Evolutionary conservation across 2,888 invertebrate species (phyloP).

Genomic region (Lasius fuliginosus): DNA sequence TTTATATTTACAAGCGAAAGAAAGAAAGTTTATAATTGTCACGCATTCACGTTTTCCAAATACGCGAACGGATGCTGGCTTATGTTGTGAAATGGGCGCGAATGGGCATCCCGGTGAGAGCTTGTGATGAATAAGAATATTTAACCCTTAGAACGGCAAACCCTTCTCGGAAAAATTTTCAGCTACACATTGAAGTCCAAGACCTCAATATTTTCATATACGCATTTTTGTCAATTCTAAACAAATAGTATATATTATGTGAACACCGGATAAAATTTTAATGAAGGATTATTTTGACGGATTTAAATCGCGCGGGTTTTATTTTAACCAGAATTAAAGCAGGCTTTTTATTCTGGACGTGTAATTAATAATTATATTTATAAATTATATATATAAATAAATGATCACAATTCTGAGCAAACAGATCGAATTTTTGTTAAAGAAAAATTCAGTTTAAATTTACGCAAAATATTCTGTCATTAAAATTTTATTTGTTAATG

Average conservation of each 20-base stretch:
- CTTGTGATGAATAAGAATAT: constrained; percentile 6
- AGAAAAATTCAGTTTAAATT: constrained; percentile 3
- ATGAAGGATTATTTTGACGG: not conserved
- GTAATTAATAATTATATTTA: not conserved
- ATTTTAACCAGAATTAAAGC: not conserved
- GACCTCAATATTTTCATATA: not conserved
- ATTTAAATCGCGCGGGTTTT: not conserved
- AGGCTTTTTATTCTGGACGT: not conserved
- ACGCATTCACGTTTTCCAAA: constrained; percentile 67
- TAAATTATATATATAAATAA: not conserved
- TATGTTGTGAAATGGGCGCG: constrained; percentile 28
- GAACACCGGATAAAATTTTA: not conserved
- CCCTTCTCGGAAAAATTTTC: constrained; percentile 18
- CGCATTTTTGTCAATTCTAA: not conserved
- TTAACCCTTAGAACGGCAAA: constrained; percentile 28
- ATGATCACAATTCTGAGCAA: not conserved
- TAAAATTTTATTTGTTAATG: constrained; percentile 3
- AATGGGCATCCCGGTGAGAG: constrained; percentile 8
- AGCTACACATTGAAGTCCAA: not conserved
- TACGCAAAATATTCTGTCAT: not conserved
- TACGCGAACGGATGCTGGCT: constrained; percentile 38
- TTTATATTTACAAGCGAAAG: constrained; percentile 60
- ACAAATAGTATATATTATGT: not conserved
- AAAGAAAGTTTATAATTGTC: constrained; percentile 72
- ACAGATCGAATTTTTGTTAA: not conserved